Evolutionary conservation across 2,797 vertebrate species (phyloP).

Genomic region (Myotis pilosus): DNA sequence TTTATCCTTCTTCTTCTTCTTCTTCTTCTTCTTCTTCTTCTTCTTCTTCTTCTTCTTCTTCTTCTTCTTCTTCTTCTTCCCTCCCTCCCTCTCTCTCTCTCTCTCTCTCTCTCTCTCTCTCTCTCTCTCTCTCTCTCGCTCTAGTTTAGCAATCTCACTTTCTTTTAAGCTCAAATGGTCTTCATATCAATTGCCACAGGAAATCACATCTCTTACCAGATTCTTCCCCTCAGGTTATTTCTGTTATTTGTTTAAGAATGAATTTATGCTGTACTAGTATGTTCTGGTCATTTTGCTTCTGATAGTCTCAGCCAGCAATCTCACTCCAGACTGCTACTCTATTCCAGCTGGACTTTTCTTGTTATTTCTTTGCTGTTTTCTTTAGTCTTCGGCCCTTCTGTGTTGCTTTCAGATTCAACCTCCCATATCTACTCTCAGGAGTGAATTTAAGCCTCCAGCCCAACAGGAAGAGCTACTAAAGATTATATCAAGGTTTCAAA

Average conservation of each 20-base stretch:
- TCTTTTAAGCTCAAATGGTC: neutral
- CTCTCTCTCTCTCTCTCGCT: too few species aligned
- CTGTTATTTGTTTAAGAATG: neutral
- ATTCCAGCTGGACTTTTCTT: neutral
- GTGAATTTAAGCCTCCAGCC: neutral
- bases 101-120: too few species aligned
- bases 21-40: too few species aligned
- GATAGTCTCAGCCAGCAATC: neutral
- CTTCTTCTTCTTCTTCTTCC: too few species aligned
- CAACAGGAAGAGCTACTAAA: neutral
- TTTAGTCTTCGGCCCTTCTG: neutral
- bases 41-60: too few species aligned
- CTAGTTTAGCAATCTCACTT: neutral
- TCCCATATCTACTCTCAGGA: neutral
- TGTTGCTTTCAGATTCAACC: neutral
- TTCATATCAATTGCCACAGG: neutral
- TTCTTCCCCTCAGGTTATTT: neutral
- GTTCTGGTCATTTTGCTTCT: neutral
- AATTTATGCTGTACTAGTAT: neutral
- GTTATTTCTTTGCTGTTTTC: neutral
- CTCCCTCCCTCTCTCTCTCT: too few species aligned
- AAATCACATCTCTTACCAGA: neutral
- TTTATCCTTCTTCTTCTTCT: neutral
- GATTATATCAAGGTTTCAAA: neutral
- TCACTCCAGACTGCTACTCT: neutral